These are phyloP conservation scores for Eublepharis macularius DNA, from an alignment of 2,113 vertebrate species.

Conservation along the genomic window DNA sequence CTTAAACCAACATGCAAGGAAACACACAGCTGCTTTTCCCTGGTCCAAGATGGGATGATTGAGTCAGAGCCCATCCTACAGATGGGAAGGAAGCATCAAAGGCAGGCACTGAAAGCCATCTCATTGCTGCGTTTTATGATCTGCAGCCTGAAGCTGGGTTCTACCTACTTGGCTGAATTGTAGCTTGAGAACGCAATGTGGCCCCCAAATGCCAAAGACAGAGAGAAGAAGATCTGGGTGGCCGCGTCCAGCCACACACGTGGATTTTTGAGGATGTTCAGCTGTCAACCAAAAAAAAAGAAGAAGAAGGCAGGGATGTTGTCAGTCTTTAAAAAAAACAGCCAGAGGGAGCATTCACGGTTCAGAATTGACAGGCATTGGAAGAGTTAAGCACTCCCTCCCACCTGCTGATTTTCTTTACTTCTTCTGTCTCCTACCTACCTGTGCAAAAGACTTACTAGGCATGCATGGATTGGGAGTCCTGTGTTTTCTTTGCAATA, in stretches of 20 bases:
- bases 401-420: too few species aligned
- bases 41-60: background rate
- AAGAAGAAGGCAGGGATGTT: background rate
- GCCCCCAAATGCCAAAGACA: conserved; percentile 90
- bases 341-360: too few species aligned
- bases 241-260: conserved; percentile 91
- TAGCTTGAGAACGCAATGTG: conserved; percentile 93
- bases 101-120: background rate
- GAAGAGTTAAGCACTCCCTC: background rate
- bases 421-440: too few species aligned
- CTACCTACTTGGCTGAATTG: conserved; percentile 80
- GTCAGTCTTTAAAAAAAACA: background rate
- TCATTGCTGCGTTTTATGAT: background rate
- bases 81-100: background rate
- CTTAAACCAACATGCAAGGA: background rate
- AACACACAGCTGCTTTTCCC: background rate
- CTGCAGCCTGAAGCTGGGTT: background rate
- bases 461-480: background rate
- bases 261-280: conserved; percentile 80
- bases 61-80: background rate
- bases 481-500: background rate
- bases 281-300: conserved; percentile 67
- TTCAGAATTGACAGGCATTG: background rate
- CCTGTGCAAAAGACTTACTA: too few species aligned
- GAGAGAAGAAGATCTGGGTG: conserved; percentile 94